These are phyloP conservation scores for Dryococelus australis DNA, from an alignment of 2,888 invertebrate genomes.

Conservation along the genomic window DNA sequence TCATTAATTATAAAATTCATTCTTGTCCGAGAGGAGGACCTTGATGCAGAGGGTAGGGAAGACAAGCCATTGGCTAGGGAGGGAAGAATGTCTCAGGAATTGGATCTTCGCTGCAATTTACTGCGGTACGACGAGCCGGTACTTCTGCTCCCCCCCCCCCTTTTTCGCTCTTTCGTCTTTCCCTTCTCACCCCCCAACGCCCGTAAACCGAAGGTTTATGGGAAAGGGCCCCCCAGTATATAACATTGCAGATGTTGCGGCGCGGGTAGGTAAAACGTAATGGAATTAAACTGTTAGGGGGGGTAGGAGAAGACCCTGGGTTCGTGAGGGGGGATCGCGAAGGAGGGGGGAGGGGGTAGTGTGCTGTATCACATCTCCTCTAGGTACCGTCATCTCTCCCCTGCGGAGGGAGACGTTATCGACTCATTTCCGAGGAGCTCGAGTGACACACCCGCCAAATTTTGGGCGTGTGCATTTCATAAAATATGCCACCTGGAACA, in stretches of 20 bases:
- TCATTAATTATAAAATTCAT: slow-evolving; percentile 27
- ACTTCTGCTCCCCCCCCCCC: too few relatives aligned
- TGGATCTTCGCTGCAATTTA: slow-evolving; percentile 16
- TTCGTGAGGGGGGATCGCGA: not conserved
- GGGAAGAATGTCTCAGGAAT: not conserved
- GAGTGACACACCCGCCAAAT: not conserved
- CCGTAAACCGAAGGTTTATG: slow-evolving; percentile 2
- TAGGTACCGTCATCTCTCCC: not conserved
- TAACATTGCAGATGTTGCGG: slow-evolving; percentile 16
- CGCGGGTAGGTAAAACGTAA: slow-evolving; percentile 3
- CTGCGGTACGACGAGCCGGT: not conserved
- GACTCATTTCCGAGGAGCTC: not conserved
- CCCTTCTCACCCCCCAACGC: not conserved
- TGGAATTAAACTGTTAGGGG: not conserved
- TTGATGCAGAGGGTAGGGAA: too few relatives aligned
- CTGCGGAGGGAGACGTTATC: not conserved
- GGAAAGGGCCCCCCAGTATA: not conserved
- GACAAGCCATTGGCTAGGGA: not conserved
- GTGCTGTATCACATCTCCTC: not conserved
- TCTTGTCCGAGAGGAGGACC: not conserved
- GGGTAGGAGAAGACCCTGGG: not conserved
- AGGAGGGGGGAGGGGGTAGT: not conserved
- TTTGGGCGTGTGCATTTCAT: too few relatives aligned
- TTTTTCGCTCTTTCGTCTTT: too few relatives aligned
- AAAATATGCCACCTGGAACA: too few relatives aligned